phyloP scores from a whole-genome alignment of 2,797 vertebrate genomes.

The Phalanger gymnotis region DNA sequence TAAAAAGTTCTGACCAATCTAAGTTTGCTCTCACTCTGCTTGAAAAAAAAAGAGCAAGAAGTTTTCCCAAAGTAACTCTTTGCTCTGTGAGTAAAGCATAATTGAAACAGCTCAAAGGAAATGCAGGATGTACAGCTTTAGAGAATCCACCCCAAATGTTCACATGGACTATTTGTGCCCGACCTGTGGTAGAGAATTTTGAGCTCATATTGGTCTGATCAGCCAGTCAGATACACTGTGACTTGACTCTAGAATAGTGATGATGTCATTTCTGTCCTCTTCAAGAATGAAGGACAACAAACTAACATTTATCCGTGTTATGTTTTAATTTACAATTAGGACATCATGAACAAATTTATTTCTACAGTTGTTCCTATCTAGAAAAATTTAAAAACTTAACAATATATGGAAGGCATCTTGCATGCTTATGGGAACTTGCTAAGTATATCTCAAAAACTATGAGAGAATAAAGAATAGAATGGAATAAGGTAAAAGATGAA shows the following conservation, averaged over 20 bases:
- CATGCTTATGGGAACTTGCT: neutral
- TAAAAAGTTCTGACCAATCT: neutral
- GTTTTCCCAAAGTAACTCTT: neutral
- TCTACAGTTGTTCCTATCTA: neutral
- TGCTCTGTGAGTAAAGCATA: too few relatives aligned
- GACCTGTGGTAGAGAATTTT: too few relatives aligned
- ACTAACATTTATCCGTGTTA: neutral
- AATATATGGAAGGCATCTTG: neutral
- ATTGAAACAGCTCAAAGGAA: too few relatives aligned
- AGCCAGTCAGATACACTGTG: too few relatives aligned
- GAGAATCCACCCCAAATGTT: too few relatives aligned
- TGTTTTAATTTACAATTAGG: neutral
- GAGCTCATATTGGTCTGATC: too few relatives aligned
- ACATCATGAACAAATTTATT: neutral
- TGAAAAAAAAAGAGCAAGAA: neutral
- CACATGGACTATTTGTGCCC: too few relatives aligned
- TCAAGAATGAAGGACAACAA: too few relatives aligned
- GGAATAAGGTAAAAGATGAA: neutral
- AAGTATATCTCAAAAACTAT: neutral
- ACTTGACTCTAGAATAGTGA: too few relatives aligned
- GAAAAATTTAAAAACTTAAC: neutral
- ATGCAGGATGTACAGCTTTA: too few relatives aligned
- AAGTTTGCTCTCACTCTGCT: neutral
- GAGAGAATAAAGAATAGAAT: neutral
- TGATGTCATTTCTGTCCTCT: too few relatives aligned